Evolutionary conservation across 2,888 invertebrate genomes (phyloP), one percentile per base, ranked within the genome.

Genomic region (Euplexia lucipara): DNA sequence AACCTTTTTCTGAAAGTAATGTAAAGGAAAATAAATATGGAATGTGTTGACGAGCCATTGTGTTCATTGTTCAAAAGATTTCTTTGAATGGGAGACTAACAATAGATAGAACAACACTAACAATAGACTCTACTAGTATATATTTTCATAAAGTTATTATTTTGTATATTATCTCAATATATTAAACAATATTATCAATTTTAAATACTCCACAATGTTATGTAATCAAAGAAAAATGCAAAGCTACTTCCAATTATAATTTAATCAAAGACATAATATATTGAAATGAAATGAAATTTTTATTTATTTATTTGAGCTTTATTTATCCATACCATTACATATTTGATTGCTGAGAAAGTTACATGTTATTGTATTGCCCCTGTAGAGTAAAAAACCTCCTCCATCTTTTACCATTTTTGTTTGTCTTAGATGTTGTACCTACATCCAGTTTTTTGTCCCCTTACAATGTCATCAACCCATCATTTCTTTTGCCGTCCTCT

Each of bases 91-190:
- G 2, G 0, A 26, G 3, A n/a, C 6, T 12, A 16, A 1, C 44
- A 4, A 18, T 9, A 4, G 22, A 18, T 30, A 9, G 20, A 35
- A 3, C 16, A 20, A 14, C 3, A 20, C 22, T n/a, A n/a, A n/a
- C n/a, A n/a, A n/a, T n/a, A n/a, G n/a, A n/a, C n/a, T n/a, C n/a
- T n/a, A n/a, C n/a, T n/a, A n/a, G n/a, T n/a, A n/a, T n/a, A n/a
- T n/a, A n/a, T n/a, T n/a, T n/a, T n/a, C n/a, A n/a, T n/a, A n/a
- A n/a, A n/a, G n/a, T n/a, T n/a, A n/a, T n/a, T n/a, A n/a, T n/a
- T 54, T 53, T 58, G 6, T 20, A 16, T 14, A 14, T 51, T 18
- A 41, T 41, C n/a, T 39, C 6, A 30, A 22, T 22, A 22, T 30
- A 3, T 22, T 37, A 14, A 14, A 48, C 30, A 26, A 32, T 22